Evolutionary conservation across 1,140 invertebrate species (phyloP).

Genomic region (Adoxophyes honmai): DNA sequence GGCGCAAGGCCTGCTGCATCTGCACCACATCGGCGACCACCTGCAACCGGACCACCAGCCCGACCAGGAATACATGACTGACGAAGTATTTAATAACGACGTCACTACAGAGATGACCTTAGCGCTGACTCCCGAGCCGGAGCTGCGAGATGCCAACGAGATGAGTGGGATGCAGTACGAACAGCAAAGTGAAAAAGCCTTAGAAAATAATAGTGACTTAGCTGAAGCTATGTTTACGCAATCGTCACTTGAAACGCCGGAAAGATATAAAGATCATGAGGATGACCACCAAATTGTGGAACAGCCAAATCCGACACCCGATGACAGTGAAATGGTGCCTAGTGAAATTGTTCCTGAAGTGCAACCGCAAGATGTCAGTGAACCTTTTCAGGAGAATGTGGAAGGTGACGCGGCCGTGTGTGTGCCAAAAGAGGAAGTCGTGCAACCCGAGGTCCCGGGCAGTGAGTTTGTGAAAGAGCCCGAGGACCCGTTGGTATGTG

Average conservation of each 20-base stretch:
- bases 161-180: slow-evolving; percentile 49
- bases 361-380: not conserved
- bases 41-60: slow-evolving; percentile 37
- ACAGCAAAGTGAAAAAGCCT: slow-evolving; percentile 47
- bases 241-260: slow-evolving; percentile 50
- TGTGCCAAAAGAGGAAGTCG: slow-evolving; percentile 9
- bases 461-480: slow-evolving; percentile 31
- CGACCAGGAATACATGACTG: slow-evolving; percentile 43
- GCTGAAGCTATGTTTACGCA: slow-evolving; percentile 47
- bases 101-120: slow-evolving; percentile 41
- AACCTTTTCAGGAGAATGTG: not conserved
- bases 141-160: slow-evolving; percentile 41
- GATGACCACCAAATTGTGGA: slow-evolving; percentile 33
- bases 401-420: not conserved
- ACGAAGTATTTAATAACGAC: slow-evolving; percentile 47
- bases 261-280: slow-evolving; percentile 30
- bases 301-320: slow-evolving; percentile 36
- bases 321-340: slow-evolving; percentile 50
- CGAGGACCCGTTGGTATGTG: slow-evolving; percentile 19
- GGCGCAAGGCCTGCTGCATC: slow-evolving; percentile 62
- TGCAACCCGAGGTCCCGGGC: slow-evolving; percentile 16
- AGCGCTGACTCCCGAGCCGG: slow-evolving; percentile 31
- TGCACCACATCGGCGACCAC: slow-evolving; percentile 75
- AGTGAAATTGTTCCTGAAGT: slow-evolving; percentile 26
- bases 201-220: slow-evolving; percentile 38